Conservation (phyloP, 2,797 vertebrate species). For the Meriones psammophilus region DNA sequence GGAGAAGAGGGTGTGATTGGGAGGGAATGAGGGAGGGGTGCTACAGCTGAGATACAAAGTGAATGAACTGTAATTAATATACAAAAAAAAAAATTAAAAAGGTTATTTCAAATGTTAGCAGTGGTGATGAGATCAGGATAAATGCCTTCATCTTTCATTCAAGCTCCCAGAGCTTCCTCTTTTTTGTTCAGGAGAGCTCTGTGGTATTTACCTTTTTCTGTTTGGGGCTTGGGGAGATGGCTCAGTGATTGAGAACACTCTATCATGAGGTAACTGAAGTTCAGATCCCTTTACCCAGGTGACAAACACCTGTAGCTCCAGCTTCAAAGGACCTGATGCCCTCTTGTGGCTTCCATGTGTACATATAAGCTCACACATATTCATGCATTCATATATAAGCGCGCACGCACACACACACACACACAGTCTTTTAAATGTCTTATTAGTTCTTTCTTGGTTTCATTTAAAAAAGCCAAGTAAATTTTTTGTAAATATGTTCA, state of each 20-base stretch:
- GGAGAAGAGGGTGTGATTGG: too few species aligned
- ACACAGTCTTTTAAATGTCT: conserved; percentile 8
- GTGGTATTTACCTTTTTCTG: not conserved
- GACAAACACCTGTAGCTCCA: not conserved
- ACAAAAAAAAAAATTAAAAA: too few species aligned
- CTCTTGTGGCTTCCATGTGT: not conserved
- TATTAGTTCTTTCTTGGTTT: conserved; percentile 68
- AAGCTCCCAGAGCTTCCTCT: not conserved
- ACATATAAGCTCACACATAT: not conserved
- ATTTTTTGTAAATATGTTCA: conserved; percentile 79
- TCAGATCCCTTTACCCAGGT: not conserved
- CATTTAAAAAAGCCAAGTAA: conserved; percentile 71
- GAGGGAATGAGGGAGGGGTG: too few species aligned
- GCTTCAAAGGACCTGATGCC: not conserved
- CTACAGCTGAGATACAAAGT: too few species aligned
- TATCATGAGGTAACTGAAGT: not conserved
- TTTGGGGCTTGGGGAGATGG: not conserved
- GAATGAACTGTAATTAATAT: too few species aligned
- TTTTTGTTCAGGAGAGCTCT: not conserved
- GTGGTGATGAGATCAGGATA: not conserved
- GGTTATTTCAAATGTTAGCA: not conserved
- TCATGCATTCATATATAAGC: not conserved
- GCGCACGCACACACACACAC: too few species aligned
- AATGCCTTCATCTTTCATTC: too few species aligned
- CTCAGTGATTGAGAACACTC: too few species aligned